Evolutionary conservation across 2,797 vertebrate genomes (phyloP).

Genomic region (Onychomys arenicola): DNA sequence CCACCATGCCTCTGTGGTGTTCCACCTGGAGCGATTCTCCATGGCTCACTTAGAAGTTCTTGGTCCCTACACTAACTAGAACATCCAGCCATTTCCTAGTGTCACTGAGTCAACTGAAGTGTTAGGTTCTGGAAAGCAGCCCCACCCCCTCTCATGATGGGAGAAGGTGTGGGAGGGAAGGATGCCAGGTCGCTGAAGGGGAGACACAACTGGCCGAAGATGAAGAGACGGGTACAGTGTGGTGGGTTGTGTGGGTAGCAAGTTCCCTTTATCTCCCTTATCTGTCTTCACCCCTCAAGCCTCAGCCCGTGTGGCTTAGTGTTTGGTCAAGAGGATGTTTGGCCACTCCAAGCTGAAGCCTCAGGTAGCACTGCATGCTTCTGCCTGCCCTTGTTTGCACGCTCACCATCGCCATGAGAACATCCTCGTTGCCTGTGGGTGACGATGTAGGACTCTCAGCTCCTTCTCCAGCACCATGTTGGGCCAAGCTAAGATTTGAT

Average conservation of each 20-base stretch:
- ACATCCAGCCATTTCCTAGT: not conserved
- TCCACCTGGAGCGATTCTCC: not conserved
- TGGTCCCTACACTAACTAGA: not conserved
- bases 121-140: not conserved
- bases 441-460: not conserved
- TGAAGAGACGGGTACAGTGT: fast-evolving
- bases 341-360: not conserved
- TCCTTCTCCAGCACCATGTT: not conserved
- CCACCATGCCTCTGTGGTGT: not conserved
- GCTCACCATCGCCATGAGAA: not conserved
- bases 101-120: not conserved
- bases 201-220: not conserved
- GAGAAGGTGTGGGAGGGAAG: not conserved
- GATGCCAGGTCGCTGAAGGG: not conserved
- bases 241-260: not conserved
- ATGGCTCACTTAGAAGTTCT: not conserved
- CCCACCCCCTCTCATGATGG: not conserved
- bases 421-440: not conserved
- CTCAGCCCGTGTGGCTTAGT: not conserved
- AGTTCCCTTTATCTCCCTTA: too few species aligned
- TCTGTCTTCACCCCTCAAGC: not conserved
- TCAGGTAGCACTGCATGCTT: not conserved
- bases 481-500: not conserved
- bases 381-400: not conserved
- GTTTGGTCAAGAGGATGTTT: not conserved